Evolutionary conservation across 30 jellyfish, hydroid and myxozoan genomes (phyloP).

Genomic region (Haliclystus octoradiatus): DNA sequence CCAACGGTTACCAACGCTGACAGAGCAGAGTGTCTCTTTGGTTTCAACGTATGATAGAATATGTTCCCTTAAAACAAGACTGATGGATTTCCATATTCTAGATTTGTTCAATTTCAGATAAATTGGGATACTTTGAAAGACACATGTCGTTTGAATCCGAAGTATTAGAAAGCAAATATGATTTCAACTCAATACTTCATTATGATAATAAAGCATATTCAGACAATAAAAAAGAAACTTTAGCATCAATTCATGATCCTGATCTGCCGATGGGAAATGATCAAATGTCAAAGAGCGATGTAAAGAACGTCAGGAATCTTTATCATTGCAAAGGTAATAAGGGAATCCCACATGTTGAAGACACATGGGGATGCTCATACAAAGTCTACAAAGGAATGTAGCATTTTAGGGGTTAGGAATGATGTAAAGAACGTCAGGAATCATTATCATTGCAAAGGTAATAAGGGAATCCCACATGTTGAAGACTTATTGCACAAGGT

Average conservation of each 20-base stretch:
- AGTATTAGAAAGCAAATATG: slow-evolving; percentile 32
- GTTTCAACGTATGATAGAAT: no score
- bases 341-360: no score
- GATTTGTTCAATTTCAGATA: background rate
- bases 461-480: no score
- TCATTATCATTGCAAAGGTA: slow-evolving; percentile 46
- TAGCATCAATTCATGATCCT: slow-evolving; percentile 39
- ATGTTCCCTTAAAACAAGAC: no score
- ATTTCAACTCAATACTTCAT: slow-evolving; percentile 45
- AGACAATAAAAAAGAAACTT: slow-evolving; percentile 25
- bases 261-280: slow-evolving; percentile 13
- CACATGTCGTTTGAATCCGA: slow-evolving; percentile 8
- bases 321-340: slow-evolving; percentile 39
- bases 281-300: slow-evolving; percentile 11
- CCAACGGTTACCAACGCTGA: no score
- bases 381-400: no score
- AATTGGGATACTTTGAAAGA: background rate
- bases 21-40: no score
- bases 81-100: no score
- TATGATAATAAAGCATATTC: slow-evolving; percentile 25
- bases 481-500: no score
- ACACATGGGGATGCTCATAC: no score
- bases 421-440: slow-evolving; percentile 28
- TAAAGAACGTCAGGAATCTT: slow-evolving; percentile 20
- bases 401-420: no score